phyloP scores from a whole-genome alignment of 2,113 vertebrate species.

The Phalacrocorax brasilianus region DNA sequence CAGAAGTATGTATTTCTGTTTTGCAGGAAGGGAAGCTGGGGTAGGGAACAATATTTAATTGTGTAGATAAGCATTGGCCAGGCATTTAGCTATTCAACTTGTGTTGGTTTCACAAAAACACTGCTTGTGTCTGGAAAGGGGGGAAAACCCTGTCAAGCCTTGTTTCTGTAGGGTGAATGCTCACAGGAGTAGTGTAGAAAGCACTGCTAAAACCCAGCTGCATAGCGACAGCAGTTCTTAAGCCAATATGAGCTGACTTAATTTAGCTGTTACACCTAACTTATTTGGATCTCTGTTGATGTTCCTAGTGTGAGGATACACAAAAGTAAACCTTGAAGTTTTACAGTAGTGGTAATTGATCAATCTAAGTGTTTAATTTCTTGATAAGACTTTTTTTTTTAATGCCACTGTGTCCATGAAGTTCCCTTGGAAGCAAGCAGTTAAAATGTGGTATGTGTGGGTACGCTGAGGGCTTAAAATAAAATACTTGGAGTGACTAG shows the following conservation, averaged over 20 bases:
- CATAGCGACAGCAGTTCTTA: background rate
- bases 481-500: background rate
- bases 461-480: background rate
- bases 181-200: background rate
- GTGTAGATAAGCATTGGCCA: background rate
- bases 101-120: background rate
- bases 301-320: background rate
- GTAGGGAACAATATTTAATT: background rate
- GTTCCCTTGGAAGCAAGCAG: background rate
- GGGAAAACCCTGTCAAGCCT: background rate
- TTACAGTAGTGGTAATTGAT: background rate
- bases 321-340: background rate
- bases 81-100: background rate
- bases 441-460: background rate
- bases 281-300: background rate
- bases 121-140: background rate
- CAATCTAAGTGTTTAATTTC: background rate
- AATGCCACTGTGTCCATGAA: background rate
- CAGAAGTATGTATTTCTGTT: background rate
- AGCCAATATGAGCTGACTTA: background rate
- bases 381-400: background rate
- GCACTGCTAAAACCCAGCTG: background rate
- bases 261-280: background rate
- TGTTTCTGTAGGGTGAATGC: background rate
- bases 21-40: background rate